Conservation (phyloP, 1,140 invertebrate species). For the Bursaphelenchus mucronatus region DNA sequence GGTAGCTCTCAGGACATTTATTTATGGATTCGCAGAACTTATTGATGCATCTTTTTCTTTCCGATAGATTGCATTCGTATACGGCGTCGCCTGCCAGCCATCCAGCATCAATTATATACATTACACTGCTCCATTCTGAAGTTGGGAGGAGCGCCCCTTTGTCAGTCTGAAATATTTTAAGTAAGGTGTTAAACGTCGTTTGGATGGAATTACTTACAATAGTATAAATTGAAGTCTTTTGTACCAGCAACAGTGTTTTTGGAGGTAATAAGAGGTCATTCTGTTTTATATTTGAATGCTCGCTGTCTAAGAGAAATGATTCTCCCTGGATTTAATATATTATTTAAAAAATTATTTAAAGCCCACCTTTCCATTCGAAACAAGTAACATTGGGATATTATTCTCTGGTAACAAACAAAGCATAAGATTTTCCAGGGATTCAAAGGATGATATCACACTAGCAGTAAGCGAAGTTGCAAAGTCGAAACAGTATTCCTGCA, state of each 20-base stretch:
- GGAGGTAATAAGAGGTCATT: conserved; percentile 6
- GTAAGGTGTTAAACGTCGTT: background rate
- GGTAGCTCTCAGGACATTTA: conserved; percentile 5
- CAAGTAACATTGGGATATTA: background rate
- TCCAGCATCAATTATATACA: conserved; percentile 22
- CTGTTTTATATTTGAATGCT: background rate
- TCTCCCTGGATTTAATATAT: conserved; percentile 9
- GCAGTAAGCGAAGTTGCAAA: too few species aligned
- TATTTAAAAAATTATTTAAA: background rate
- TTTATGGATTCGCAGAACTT: conserved; percentile 17
- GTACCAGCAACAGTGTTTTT: conserved; percentile 12
- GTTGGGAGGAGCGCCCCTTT: too few species aligned
- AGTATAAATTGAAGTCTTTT: conserved; percentile 6
- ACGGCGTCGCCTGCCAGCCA: conserved; percentile 22
- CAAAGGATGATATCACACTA: too few species aligned
- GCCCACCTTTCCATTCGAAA: conserved; percentile 10
- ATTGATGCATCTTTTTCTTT: background rate
- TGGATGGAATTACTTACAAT: background rate
- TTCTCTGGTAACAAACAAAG: background rate
- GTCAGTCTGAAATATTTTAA: too few species aligned
- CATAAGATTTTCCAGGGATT: too few species aligned
- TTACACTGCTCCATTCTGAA: background rate
- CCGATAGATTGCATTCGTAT: background rate
- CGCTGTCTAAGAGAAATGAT: background rate
- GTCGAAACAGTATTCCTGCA: too few species aligned